Evolutionary conservation across 2,888 invertebrate genomes (phyloP).

Genomic region (Coelinius sp.): DNA sequence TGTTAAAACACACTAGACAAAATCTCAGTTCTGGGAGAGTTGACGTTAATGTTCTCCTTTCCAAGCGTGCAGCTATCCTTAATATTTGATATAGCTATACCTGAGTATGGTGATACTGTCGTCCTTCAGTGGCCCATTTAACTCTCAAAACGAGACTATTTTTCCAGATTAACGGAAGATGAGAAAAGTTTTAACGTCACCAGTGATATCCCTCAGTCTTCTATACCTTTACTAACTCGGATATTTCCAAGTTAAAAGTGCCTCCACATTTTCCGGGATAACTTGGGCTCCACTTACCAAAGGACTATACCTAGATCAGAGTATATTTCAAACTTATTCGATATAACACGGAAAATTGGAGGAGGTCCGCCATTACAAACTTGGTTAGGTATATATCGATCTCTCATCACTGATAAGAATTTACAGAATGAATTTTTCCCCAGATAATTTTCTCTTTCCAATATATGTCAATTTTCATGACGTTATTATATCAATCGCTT

Average conservation of each 20-base stretch:
- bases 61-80: constrained; percentile 5
- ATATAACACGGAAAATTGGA: constrained; percentile 34
- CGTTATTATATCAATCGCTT: no score
- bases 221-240: constrained; percentile 18
- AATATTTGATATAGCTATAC: not conserved
- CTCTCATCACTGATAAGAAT: no score
- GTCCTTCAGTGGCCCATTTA: not conserved
- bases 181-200: constrained; percentile 69
- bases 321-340: constrained; percentile 48
- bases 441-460: no score
- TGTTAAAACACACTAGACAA: not conserved
- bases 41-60: not conserved
- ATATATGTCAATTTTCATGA: no score
- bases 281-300: constrained; percentile 48
- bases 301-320: constrained; percentile 30
- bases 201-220: constrained; percentile 31
- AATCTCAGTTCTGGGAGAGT: not conserved
- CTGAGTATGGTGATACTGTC: not conserved
- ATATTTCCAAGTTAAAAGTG: constrained; percentile 18
- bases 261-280: constrained; percentile 34
- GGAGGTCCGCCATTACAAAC: not conserved
- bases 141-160: constrained; percentile 54
- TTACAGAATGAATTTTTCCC: no score
- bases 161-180: constrained; percentile 69
- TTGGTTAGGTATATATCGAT: no score